A percentile compares a stretch with the other conserved stretches of the same genome.
Evolutionary conservation across 1,140 invertebrate genomes (phyloP).

Genomic region (Ctenoplectra terminalis): DNA sequence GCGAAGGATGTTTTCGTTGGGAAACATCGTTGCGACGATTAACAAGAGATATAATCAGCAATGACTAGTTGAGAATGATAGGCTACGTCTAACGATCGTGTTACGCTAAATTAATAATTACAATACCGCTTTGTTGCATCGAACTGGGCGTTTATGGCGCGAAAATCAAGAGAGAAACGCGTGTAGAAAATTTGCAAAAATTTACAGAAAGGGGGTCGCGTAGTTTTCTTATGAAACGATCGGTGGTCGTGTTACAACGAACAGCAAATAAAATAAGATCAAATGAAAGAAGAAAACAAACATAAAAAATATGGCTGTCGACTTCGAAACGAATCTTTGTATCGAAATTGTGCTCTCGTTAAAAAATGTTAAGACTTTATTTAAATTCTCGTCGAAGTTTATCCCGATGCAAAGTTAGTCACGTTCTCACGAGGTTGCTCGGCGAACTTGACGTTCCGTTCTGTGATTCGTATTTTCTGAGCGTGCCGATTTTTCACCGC

Average conservation of each 20-base stretch:
- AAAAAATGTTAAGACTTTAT: not conserved
- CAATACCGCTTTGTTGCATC: not conserved
- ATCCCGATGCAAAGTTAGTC: not conserved
- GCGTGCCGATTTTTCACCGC: not conserved
- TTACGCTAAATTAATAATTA: not conserved
- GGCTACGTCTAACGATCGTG: too few species aligned
- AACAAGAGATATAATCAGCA: not conserved
- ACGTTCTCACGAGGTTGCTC: not conserved
- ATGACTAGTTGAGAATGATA: not conserved
- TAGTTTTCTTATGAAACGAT: too few species aligned
- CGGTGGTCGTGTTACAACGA: too few species aligned
- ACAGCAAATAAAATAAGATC: too few species aligned
- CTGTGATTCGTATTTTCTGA: conserved; percentile 3
- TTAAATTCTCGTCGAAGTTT: not conserved
- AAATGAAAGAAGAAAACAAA: too few species aligned
- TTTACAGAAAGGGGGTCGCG: too few species aligned
- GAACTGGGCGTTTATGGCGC: not conserved
- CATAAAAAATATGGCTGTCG: too few species aligned
- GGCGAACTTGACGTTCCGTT: not conserved
- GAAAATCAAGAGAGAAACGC: too few species aligned
- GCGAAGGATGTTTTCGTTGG: not conserved
- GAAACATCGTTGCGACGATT: not conserved
- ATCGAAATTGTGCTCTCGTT: too few species aligned
- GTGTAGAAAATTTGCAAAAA: not conserved
- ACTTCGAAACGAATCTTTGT: too few species aligned